Percentiles rank a stretch among this genome's conserved stretches.
Conservation (phyloP, 2,797 vertebrate genomes). For the Atherinosoma microstoma region DNA sequence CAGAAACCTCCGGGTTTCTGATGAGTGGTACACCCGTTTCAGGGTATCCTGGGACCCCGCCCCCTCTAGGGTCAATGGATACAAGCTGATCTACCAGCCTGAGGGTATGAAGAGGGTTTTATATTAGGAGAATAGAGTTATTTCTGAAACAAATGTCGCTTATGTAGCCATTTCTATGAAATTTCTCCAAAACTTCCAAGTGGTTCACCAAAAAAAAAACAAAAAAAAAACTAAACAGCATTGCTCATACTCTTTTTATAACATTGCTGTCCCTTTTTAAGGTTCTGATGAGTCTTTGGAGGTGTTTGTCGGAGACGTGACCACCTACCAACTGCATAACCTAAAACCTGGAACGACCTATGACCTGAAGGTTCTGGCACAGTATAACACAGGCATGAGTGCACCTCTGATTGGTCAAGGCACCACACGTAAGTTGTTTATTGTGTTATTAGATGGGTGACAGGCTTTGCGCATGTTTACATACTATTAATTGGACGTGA, state of each 20-base stretch:
- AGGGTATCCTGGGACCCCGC: conserved; percentile 95
- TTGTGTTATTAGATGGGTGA: neutral
- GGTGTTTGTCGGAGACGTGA: conserved; percentile 93
- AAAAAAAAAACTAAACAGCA: no score
- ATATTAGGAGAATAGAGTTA: neutral
- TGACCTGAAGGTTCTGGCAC: conserved; percentile 92
- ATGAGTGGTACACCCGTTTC: conserved; percentile 99
- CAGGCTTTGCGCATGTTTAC: neutral
- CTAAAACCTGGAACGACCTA: conserved; percentile 95
- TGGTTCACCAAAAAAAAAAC: neutral
- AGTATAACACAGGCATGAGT: conserved; percentile 93
- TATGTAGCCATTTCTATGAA: neutral
- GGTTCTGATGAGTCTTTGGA: conserved; percentile 89
- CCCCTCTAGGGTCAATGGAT: conserved; percentile 91
- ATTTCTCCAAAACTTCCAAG: neutral
- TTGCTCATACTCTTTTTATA: neutral
- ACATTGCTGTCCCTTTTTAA: conserved; percentile 44
- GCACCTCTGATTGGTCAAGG: conserved; percentile 90
- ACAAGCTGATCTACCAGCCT: conserved; percentile 94
- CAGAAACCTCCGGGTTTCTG: conserved; percentile 94
- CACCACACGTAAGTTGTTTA: conserved; percentile 90
- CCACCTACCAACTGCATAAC: conserved; percentile 90
- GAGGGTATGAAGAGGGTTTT: conserved; percentile 82
- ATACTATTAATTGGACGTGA: neutral
- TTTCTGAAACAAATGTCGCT: neutral